Evolutionary conservation across 2,113 vertebrate species (phyloP), one percentile per base, ranked within the genome.

Genomic region (Coturnix japonica): DNA sequence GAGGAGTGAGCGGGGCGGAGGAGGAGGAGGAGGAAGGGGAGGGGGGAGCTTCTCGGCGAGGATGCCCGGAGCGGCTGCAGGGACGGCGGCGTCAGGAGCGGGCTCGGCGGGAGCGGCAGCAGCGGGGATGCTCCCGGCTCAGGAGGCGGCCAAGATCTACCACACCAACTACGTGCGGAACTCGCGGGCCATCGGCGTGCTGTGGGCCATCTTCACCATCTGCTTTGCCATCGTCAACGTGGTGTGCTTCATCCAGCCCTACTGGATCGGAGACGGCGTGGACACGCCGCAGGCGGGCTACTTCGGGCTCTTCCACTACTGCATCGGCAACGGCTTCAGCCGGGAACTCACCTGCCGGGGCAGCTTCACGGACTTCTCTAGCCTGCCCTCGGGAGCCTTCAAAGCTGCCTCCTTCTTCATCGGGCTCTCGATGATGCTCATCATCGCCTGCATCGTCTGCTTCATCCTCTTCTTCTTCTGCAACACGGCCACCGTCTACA

Each of bases 391-490:
- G 86, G 94, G 97, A 86, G 99, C 99, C 94, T 99, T 99, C 98
- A 98, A 99, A 98, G 99, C 99, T 94, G 99, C 99, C 89, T 99
- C 99, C 93, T 99, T 99, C 97, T 98, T 99, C 97, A 98, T 99
- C 71, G 99, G 99, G 73, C 98, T 99, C 97, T 99, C 99, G 97
- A 99, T 99, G 99, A 98, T 98, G 98, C 98, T 99, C 95, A 98
- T 99, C 88, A 98, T 99, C 96, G 96, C 98, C 96, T 99, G 98
- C 97, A 99, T 99, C 96, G 97, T 97, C 91, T 99, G 98, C 98
- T 99, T 99, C 97, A 98, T 97, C 79, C 99, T 99, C 96, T 99
- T 99, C 98, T 99, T 99, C 97, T 99, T 99, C 97, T 99, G 99
- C 97, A 99, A 99, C 97, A 99, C 98, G 72, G 98, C 98, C 97